Percentiles rank a stretch among this genome's conserved stretches.
Evolutionary conservation across 2,888 invertebrate species (phyloP).

Genomic region (Lasioglossum malachurum): DNA sequence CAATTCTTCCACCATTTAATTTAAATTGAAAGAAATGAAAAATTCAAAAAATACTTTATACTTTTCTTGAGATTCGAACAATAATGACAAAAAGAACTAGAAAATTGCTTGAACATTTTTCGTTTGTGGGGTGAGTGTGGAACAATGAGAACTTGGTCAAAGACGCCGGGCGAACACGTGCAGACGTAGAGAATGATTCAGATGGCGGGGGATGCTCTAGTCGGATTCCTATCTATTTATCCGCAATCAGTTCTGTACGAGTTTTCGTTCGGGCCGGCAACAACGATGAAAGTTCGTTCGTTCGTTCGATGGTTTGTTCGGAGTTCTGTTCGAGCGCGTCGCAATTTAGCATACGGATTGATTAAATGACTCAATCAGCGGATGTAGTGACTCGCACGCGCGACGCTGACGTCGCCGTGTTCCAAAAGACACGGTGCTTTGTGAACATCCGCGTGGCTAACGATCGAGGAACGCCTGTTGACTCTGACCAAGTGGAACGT

Average conservation of each 20-base stretch:
- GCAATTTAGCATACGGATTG: constrained; percentile 26
- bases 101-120: too few relatives aligned
- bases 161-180: too few relatives aligned
- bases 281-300: constrained; percentile 4
- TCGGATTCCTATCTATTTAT: constrained; percentile 31
- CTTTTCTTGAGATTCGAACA: too few relatives aligned
- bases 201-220: background rate
- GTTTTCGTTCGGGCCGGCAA: background rate
- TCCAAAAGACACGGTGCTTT: background rate
- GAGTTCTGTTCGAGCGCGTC: constrained; percentile 7
- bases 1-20: too few relatives aligned
- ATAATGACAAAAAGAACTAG: too few relatives aligned
- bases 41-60: too few relatives aligned
- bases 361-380: constrained; percentile 29
- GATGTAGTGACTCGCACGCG: constrained; percentile 5
- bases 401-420: background rate
- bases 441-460: background rate
- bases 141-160: too few relatives aligned
- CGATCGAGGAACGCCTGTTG: background rate
- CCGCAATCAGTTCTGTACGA: background rate
- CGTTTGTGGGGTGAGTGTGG: too few relatives aligned
- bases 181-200: background rate
- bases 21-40: too few relatives aligned
- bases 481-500: background rate
- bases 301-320: constrained; percentile 2